Evolutionary conservation across 1,140 invertebrate genomes (phyloP).

Genomic region (Halesus radiatus): DNA sequence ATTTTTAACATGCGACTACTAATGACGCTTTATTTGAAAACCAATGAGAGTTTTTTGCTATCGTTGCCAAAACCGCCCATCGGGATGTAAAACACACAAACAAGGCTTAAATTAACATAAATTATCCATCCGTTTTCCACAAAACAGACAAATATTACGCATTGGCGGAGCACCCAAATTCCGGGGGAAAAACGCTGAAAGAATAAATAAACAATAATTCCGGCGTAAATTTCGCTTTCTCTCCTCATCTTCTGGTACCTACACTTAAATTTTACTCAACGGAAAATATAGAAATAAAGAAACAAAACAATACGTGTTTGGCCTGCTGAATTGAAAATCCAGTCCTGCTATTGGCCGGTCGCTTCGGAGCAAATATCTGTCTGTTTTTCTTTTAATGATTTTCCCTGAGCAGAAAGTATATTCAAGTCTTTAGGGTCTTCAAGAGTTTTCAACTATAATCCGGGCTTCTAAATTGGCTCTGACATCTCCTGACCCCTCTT

Average conservation of each 20-base stretch:
- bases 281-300: slow-evolving; percentile 38
- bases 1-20: too few species aligned
- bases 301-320: slow-evolving; percentile 39
- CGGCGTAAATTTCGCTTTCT: not conserved
- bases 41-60: too few species aligned
- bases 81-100: not conserved
- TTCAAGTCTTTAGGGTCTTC: not conserved
- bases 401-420: not conserved
- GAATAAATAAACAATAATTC: slow-evolving; percentile 21
- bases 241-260: not conserved
- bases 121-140: not conserved
- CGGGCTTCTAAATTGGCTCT: not conserved
- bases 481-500: not conserved
- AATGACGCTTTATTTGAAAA: too few species aligned
- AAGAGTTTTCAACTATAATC: slow-evolving; percentile 20
- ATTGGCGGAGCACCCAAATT: not conserved
- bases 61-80: not conserved
- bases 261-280: slow-evolving; percentile 34
- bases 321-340: not conserved
- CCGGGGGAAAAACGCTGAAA: not conserved
- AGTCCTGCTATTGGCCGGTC: not conserved
- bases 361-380: not conserved
- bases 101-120: slow-evolving; percentile 1
- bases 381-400: slow-evolving; percentile 20
- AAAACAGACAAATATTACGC: slow-evolving; percentile 17